Evolutionary conservation across 2,888 invertebrate species (phyloP).

Genomic region (Lamproptera curius): DNA sequence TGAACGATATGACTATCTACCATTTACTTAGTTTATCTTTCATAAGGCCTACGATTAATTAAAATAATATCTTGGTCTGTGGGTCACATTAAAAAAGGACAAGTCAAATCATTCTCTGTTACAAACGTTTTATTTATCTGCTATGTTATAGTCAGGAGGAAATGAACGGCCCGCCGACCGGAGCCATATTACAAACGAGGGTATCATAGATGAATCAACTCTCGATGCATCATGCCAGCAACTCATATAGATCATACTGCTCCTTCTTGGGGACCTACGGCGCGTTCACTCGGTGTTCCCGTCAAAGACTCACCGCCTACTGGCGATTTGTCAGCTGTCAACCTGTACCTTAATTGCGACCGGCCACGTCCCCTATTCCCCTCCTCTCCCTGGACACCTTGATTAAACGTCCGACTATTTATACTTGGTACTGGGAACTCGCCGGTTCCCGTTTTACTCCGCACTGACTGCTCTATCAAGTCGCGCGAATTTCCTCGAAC

Average conservation of each 20-base stretch:
- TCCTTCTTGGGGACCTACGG: conserved; percentile 6
- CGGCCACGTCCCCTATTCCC: conserved; percentile 24
- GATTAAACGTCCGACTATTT: conserved; percentile 60
- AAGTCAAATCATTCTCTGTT: too few species aligned
- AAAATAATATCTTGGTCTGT: too few species aligned
- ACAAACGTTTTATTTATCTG: too few species aligned
- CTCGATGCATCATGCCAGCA: conserved; percentile 11
- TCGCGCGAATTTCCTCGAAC: conserved; percentile 2
- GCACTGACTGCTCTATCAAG: conserved; percentile 10
- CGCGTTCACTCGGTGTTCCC: not conserved
- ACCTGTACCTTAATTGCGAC: conserved; percentile 65
- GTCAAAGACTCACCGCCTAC: conserved; percentile 33
- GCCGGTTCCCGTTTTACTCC: conserved; percentile 22
- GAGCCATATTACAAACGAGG: conserved; percentile 6
- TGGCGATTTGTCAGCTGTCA: conserved; percentile 68
- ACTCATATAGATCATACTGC: conserved; percentile 8
- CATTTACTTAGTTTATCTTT: too few species aligned
- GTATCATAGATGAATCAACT: conserved; percentile 8
- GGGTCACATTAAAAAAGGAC: too few species aligned
- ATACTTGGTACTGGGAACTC: conserved; percentile 33
- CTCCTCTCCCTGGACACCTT: conserved; percentile 49
- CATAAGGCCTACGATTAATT: too few species aligned
- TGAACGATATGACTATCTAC: too few species aligned
- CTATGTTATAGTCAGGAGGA: too few species aligned
- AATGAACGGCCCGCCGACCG: not conserved